phyloP scores from a whole-genome alignment of 2,113 vertebrate genomes.

The Gavialis gangeticus region DNA sequence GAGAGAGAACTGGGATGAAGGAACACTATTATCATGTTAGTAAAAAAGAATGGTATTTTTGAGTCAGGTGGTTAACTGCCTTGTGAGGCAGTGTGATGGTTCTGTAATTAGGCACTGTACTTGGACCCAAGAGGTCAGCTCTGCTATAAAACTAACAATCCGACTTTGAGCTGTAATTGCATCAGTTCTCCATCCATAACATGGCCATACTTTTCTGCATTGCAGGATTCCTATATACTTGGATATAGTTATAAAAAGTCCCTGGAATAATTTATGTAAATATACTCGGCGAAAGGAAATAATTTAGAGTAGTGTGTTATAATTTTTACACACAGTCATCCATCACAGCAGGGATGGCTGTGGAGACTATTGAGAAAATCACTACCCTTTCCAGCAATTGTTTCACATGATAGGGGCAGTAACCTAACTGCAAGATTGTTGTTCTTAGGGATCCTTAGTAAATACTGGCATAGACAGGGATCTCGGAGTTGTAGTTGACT shows the following conservation, averaged over 20 bases:
- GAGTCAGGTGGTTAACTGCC: slow-evolving; percentile 14
- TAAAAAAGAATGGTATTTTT: neutral
- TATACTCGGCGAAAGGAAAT: neutral
- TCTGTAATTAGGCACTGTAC: slow-evolving; percentile 28
- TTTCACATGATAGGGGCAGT: neutral
- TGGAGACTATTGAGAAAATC: neutral
- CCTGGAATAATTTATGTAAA: neutral
- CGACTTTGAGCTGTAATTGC: neutral
- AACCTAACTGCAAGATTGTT: neutral
- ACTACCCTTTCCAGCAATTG: neutral
- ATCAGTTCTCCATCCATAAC: neutral
- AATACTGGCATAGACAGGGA: neutral
- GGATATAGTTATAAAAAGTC: neutral
- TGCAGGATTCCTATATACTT: neutral
- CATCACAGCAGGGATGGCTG: neutral
- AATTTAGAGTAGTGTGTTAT: neutral
- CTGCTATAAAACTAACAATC: neutral
- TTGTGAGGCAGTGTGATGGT: neutral
- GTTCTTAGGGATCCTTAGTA: neutral
- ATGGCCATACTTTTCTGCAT: neutral
- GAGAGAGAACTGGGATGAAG: neutral
- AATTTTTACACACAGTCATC: neutral
- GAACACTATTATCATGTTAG: neutral
- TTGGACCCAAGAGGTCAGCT: slow-evolving; percentile 15
- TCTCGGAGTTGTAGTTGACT: no score